Base-by-base conservation (phyloP, 2,888 invertebrate species). In the Aplocera efformata region DNA sequence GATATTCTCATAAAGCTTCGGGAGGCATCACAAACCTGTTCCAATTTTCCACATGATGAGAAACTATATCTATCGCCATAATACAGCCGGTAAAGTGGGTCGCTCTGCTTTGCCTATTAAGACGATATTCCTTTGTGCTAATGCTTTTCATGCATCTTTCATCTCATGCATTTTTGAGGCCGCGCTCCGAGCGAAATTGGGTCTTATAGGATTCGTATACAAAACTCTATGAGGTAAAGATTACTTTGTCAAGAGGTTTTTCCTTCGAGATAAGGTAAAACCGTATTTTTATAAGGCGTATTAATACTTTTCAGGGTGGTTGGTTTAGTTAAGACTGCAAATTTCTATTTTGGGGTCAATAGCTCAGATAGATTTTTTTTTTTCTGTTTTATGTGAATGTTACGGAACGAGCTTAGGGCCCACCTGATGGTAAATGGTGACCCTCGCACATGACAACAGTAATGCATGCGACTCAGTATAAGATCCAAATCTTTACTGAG, bases 121-220 rank as follows among this genome's bases (percentile, higher is more conserved):
- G 42, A 46, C 48, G 36, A 50, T 48, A 48, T 55, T 54, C 54
- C 53, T 57, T 54, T 53, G 53, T 53, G 54, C 46, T 51, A 50
- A 54, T 48, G 51, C 33, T 46, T 51, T 54, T 42, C 48, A 57
- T 57, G 54, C 54, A 55, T 57, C 49, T 55, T 57, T 57, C 53
- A 55, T 54, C 48, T 48, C 47, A 53, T 57, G 51, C 57, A 57
- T 54, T 51, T 54, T 46, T 50, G 50, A 50, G 44, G 45, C 37
- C 44, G 26, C 38, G 38, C 44, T 42, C 25, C 43, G 40, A 44
- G 43, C 45, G 35, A 55, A 55, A 55, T 55, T 52, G 46, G 36
- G 42, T 50, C 46, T 52, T 55, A 40, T 33, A 35, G 48, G 47
- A 42, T 46, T 48, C 42, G 46, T 42, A 30, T 30, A 37, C 40